These are phyloP conservation scores for Megaleporinus macrocephalus DNA, from an alignment of 2,113 vertebrate genomes.

Conservation along the genomic window DNA sequence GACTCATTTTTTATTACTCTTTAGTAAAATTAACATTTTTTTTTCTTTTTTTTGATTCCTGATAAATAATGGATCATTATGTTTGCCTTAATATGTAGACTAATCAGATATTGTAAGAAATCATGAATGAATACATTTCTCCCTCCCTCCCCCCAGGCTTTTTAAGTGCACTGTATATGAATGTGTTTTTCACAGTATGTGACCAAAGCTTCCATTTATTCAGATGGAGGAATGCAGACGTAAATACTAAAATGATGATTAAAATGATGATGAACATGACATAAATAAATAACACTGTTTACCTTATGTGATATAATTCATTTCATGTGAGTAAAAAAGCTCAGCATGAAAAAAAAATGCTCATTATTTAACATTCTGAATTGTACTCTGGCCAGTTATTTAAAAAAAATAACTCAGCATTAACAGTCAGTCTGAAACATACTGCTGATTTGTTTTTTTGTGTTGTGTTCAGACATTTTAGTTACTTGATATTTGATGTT, in stretches of 20 bases:
- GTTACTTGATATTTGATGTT: no score
- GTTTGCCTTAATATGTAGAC: constrained; percentile 92
- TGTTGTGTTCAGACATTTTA: no score
- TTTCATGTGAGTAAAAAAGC: constrained; percentile 29
- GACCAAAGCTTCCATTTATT: constrained; percentile 67
- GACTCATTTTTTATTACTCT: constrained; percentile 64
- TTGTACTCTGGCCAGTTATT: no score
- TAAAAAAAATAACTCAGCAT: no score
- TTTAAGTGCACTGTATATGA: constrained; percentile 68
- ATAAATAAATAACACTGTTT: constrained; percentile 60
- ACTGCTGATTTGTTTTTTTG: no score
- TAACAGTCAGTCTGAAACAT: no score
- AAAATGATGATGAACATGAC: constrained; percentile 47
- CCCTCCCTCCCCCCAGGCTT: constrained; percentile 63
- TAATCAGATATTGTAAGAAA: constrained; percentile 83
- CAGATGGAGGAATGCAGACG: constrained; percentile 61
- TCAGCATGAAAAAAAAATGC: not conserved
- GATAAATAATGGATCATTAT: constrained; percentile 83
- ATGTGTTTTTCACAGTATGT: constrained; percentile 64
- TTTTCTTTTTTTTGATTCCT: constrained; percentile 81
- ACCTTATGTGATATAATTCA: constrained; percentile 45
- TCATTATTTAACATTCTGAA: no score
- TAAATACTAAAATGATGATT: constrained; percentile 46
- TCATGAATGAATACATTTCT: constrained; percentile 70
- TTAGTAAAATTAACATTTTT: constrained; percentile 76